Conservation (phyloP, 2,113 vertebrate genomes). For the Centropus unirufus region DNA sequence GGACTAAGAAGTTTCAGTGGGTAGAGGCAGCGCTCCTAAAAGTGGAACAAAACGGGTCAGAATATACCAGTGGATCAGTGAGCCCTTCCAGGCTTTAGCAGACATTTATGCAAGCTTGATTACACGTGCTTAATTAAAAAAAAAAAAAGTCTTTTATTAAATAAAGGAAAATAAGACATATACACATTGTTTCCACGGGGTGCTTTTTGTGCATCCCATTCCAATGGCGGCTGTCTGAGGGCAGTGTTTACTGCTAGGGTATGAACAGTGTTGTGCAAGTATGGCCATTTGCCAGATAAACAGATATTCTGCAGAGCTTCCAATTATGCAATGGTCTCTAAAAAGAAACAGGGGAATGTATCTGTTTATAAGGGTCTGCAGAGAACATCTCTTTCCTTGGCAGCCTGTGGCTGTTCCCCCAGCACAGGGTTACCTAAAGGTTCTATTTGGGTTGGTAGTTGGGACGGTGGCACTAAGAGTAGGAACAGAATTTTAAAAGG, state of each 20-base stretch:
- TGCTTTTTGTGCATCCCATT: neutral
- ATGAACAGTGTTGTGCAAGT: constrained; percentile 44
- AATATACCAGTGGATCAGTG: neutral
- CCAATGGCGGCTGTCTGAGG: neutral
- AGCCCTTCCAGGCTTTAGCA: neutral
- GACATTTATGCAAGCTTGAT: neutral
- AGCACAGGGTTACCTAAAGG: constrained; percentile 21
- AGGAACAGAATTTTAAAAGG: neutral
- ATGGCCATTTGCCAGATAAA: constrained; percentile 58
- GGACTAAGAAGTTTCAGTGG: neutral
- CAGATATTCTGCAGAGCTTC: constrained; percentile 65
- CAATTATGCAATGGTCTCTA: constrained; percentile 62
- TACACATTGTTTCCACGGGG: neutral
- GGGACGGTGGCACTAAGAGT: neutral
- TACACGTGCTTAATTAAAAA: neutral
- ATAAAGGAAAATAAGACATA: neutral
- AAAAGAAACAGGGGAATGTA: constrained; percentile 64
- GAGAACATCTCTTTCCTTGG: constrained; percentile 41
- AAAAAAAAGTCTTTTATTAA: neutral
- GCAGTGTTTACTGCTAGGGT: constrained; percentile 49
- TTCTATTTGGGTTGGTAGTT: neutral
- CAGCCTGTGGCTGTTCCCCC: constrained; percentile 4
- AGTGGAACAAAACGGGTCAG: neutral
- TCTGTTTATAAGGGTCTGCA: constrained; percentile 62
- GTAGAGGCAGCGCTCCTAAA: neutral